phyloP scores from a whole-genome alignment of 2,888 invertebrate genomes.

The Doris montereyensis region DNA sequence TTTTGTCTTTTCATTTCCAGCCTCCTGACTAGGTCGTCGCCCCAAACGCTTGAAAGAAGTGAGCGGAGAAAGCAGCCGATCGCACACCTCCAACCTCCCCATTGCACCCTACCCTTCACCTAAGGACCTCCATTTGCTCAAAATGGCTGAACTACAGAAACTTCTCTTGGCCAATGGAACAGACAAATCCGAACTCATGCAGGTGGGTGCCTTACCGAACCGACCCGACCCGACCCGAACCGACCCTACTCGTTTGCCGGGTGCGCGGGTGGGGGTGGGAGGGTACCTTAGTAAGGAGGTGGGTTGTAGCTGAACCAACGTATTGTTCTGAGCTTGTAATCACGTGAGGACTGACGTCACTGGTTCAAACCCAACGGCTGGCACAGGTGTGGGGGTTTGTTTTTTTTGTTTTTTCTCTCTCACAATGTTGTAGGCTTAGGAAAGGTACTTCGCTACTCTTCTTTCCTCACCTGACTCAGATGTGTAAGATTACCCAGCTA shows the following conservation, averaged over 20 bases:
- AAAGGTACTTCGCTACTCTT: too few relatives aligned
- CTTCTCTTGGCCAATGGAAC: constrained; percentile 65
- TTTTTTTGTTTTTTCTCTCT: neutral
- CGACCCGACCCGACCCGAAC: too few relatives aligned
- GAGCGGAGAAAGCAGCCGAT: constrained; percentile 51
- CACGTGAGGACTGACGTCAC: too few relatives aligned
- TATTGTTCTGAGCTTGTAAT: too few relatives aligned
- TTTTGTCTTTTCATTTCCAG: constrained; percentile 62
- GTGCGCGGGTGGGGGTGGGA: neutral
- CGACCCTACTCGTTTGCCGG: too few relatives aligned
- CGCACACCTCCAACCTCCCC: constrained; percentile 57
- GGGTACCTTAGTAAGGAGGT: neutral
- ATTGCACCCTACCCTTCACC: constrained; percentile 70
- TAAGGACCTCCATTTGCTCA: constrained; percentile 61
- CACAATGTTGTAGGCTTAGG: too few relatives aligned
- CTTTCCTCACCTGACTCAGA: too few relatives aligned
- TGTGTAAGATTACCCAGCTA: too few relatives aligned
- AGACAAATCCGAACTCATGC: constrained; percentile 65
- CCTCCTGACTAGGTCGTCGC: constrained; percentile 72
- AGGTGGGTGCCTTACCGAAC: constrained; percentile 31
- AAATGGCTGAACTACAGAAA: constrained; percentile 70
- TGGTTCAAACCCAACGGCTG: too few relatives aligned
- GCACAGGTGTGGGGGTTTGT: too few relatives aligned
- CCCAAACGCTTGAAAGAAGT: constrained; percentile 72
- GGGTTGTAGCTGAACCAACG: too few relatives aligned